These are phyloP conservation scores for Atta colombica DNA, from an alignment of 1,140 invertebrate genomes.

Conservation along the genomic window DNA sequence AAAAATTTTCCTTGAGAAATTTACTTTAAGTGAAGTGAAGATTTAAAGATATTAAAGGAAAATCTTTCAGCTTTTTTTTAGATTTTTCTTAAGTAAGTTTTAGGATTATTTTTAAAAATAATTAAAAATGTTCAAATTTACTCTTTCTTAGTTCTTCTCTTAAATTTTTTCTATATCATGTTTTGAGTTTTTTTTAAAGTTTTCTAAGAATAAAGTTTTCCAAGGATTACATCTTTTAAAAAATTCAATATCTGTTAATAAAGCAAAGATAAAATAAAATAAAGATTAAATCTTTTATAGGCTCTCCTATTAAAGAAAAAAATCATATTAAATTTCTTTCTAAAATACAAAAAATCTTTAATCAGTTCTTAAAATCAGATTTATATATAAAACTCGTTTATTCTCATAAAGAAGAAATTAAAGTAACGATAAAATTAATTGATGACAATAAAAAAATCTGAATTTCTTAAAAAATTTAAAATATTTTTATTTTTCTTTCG, in stretches of 20 bases:
- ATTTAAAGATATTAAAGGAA: too few relatives aligned
- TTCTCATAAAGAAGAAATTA: neutral
- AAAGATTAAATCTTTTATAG: neutral
- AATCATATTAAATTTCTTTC: neutral
- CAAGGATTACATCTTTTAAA: neutral
- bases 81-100: too few relatives aligned
- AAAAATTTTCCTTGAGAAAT: too few relatives aligned
- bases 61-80: too few relatives aligned
- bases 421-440: neutral
- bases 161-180: too few relatives aligned
- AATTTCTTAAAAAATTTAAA: too few relatives aligned
- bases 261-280: neutral
- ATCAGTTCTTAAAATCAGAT: neutral
- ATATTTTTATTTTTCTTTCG: neutral
- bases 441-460: neutral
- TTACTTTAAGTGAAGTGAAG: too few relatives aligned
- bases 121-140: too few relatives aligned
- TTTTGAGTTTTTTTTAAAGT: too few relatives aligned
- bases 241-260: neutral
- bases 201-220: too few relatives aligned
- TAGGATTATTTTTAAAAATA: too few relatives aligned
- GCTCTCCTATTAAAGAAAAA: neutral
- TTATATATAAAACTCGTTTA: neutral
- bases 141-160: too few relatives aligned
- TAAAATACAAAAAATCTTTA: neutral